A percentile compares a stretch with the other conserved stretches of the same genome.
phyloP scores from a whole-genome alignment of 2,888 invertebrate genomes.

The Heterodera filipjevi region DNA sequence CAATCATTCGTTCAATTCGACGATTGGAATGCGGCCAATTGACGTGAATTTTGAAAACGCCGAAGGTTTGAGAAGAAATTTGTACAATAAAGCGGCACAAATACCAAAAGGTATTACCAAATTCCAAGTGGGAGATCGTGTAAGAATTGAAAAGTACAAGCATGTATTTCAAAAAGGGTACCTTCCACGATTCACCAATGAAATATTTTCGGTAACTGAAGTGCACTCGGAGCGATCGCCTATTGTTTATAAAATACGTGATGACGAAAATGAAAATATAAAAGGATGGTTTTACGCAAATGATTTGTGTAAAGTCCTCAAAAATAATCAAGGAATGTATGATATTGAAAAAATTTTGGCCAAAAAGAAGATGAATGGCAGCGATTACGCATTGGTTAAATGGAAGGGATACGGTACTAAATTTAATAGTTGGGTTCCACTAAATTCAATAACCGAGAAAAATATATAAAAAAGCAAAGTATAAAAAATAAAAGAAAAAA shows the following conservation, averaged over 20 bases:
- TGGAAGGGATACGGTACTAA: not conserved
- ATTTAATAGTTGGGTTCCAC: slow-evolving; percentile 19
- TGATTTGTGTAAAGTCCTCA: slow-evolving; percentile 1
- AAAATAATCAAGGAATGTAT: slow-evolving; percentile 21
- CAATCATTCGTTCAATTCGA: slow-evolving; percentile 23
- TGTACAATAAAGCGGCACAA: not conserved
- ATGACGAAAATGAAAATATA: not conserved
- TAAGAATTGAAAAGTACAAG: slow-evolving; percentile 25
- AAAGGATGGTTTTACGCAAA: slow-evolving; percentile 29
- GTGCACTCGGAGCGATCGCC: slow-evolving; percentile 3
- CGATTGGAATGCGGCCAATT: slow-evolving; percentile 11
- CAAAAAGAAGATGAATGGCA: not conserved
- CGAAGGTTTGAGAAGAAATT: not conserved
- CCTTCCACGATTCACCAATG: slow-evolving; percentile 29
- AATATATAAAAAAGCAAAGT: not conserved
- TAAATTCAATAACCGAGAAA: slow-evolving; percentile 12
- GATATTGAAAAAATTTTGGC: slow-evolving; percentile 23
- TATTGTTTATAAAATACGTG: not conserved
- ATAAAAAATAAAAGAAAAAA: not conserved
- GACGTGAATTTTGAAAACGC: slow-evolving; percentile 27
- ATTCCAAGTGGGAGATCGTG: slow-evolving; percentile 26
- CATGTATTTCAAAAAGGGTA: slow-evolving; percentile 31
- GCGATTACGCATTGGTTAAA: slow-evolving; percentile 27
- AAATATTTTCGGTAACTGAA: slow-evolving; percentile 17
- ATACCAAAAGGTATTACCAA: not conserved